Evolutionary conservation across 2,113 vertebrate genomes (phyloP), one percentile per base, ranked within the genome.

Genomic region (Hippocampus guttulatus): DNA sequence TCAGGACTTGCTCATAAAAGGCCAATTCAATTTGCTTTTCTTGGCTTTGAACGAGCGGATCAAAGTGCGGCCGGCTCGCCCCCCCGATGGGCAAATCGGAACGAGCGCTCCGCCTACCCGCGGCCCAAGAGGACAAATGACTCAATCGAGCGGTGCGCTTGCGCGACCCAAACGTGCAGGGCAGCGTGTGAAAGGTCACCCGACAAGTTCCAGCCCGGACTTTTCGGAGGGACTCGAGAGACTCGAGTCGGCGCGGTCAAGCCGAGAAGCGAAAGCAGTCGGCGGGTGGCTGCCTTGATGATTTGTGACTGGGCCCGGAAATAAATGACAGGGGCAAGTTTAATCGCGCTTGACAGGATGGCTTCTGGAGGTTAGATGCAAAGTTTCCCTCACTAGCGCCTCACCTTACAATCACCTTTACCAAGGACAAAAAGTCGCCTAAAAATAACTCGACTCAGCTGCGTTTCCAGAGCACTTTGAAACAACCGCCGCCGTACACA

Each of bases 11-110:
- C 11, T 58, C 57, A 33, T 61, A 61, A 61, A 61, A 30, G 15
- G 27, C 23, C 58, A 18, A 61, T 61, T 61, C 27, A 61, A 61
- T 61, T 61, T 61, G 27, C 58, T 61, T 61, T 61, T 61, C 33
- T 58, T 33, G 58, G 6, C 18, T 60, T 33, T 61, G 33, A 61
- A 61, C 27, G 27, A 33, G 58, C 58, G 8, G 27, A 61, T 33
- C 33, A 61, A 61, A 61, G 25, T 30, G 14, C 4, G 23, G 55
- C 55, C 12, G 3, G 21, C 23, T 58, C 55, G 3, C 3, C 55
- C 55, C 27, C 55, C 33, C 15, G 23, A 25, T 27, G 23, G 27
- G 55, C n/a, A 57, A 57, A 57, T 27, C n/a, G n/a, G 7, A 23
- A 21, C 8, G 10, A 1, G 49, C 16, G 5, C 49, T 52, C 49